Percentiles rank a stretch among this genome's conserved stretches.
Evolutionary conservation across 2,888 invertebrate genomes (phyloP).

Genomic region (Camponotus fellah): DNA sequence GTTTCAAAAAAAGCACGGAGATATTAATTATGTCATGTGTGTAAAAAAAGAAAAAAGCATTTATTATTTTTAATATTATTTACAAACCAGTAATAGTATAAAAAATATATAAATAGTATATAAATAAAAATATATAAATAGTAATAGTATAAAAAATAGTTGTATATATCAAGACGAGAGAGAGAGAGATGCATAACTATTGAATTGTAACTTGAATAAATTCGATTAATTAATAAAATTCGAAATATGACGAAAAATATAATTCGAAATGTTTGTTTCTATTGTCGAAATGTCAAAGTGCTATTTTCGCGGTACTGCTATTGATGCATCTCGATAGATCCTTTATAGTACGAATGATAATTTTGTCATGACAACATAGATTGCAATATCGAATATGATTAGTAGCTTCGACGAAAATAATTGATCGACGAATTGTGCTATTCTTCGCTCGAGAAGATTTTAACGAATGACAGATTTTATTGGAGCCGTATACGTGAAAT

Average conservation of each 20-base stretch:
- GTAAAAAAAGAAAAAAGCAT: background rate
- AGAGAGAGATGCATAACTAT: background rate
- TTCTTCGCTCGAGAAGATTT: slow-evolving; percentile 25
- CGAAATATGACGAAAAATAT: background rate
- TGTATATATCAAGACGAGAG: background rate
- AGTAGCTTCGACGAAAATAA: slow-evolving; percentile 59
- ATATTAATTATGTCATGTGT: background rate
- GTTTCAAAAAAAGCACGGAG: background rate
- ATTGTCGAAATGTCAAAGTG: background rate
- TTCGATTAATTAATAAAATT: background rate
- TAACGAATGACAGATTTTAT: slow-evolving; percentile 45
- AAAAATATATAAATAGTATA: no score
- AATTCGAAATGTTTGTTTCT: background rate
- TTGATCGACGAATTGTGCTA: slow-evolving; percentile 35
- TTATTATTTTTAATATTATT: background rate
- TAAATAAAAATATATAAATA: no score
- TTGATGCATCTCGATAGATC: background rate
- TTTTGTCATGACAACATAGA: slow-evolving; percentile 49
- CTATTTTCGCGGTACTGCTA: background rate
- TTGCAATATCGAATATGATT: slow-evolving; percentile 47
- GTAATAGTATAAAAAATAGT: background rate
- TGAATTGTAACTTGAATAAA: background rate
- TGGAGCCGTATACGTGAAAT: background rate
- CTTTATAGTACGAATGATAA: background rate
- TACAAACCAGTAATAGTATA: background rate